A percentile compares a stretch with the other conserved stretches of the same genome.
Conservation (phyloP, 64 coral and sea anemone species). For the Montipora foliosa region DNA sequence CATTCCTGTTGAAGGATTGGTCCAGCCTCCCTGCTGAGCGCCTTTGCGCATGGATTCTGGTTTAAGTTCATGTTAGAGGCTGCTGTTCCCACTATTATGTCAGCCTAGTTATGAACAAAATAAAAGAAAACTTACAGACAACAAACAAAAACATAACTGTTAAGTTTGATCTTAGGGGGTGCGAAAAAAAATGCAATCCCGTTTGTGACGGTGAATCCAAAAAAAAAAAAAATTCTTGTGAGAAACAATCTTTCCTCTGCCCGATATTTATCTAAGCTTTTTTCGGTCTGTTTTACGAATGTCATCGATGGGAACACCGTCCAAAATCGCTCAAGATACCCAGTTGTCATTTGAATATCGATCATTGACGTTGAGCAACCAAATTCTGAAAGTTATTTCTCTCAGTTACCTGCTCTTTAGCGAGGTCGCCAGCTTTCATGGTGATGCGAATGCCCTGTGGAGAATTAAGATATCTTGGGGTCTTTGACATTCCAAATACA, state of each 20-base stretch:
- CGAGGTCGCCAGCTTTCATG: slow-evolving; percentile 41
- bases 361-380: too few relatives aligned
- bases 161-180: background rate
- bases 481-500: background rate
- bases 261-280: too few relatives aligned
- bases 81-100: slow-evolving; percentile 65
- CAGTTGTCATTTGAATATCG: too few relatives aligned
- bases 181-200: background rate
- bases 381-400: too few relatives aligned
- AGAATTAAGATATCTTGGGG: background rate
- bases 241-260: too few relatives aligned
- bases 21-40: slow-evolving; percentile 43
- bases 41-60: slow-evolving; percentile 49
- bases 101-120: slow-evolving; percentile 15
- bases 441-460: slow-evolving; percentile 56
- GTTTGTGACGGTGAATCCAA: too few relatives aligned
- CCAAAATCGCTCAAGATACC: too few relatives aligned
- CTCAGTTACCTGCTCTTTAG: slow-evolving; percentile 56
- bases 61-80: slow-evolving; percentile 36
- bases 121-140: background rate
- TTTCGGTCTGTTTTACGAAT: too few relatives aligned
- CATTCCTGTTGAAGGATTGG: slow-evolving; percentile 43
- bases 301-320: too few relatives aligned
- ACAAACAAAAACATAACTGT: background rate
- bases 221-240: too few relatives aligned